Base-by-base conservation (phyloP, 2,888 invertebrate species). In the Rotaria magnacalcarata region DNA sequence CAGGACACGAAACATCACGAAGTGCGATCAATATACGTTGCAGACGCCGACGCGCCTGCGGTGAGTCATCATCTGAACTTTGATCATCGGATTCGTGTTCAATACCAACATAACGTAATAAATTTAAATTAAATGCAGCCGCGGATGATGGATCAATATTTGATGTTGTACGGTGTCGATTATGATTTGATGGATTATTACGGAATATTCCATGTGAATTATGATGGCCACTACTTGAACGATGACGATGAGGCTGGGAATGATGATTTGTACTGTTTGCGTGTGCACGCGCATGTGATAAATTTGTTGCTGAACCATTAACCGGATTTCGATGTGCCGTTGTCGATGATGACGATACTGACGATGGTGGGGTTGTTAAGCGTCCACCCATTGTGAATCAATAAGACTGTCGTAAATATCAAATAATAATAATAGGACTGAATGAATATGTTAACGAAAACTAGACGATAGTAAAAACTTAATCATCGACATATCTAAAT, bases 1-100 rank as follows among this genome's bases (percentile, higher is more conserved):
- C 96, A 89, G 98, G 97, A 93, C 98, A 99, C 93, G 97, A 97
- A 92, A 98, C 95, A 92, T 97, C 80, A 43, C 34, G 80, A 47
- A 80, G 47, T n/a, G 80, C 80, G n/a, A 80, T 47, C 10, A 80
- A 14, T n/a, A 80, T 24, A 80, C 47, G 80, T n/a, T 80, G 80
- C 11, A 80, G 47, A n/a, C 80, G 43, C n/a, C 80, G 43, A 24
- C 47, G 21, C 21, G 80, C 80, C 47, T 47, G 43, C 47, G 80
- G 80, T 24, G 80, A 80, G 19, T 80, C 80, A 21, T 80, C 80
- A 47, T 80, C 80, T 43, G 80, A 80, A 80, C 80, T 80, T 47
- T 16, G 67, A 27, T 67, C 80, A n/a, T 80, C 80, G 5, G 80
- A 80, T 3, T 80, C 80, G n/a, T 47, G 80, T 47, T 43, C 47